phyloP scores from a whole-genome alignment of 1,140 invertebrate genomes.

The Trinorchestia longiramus region DNA sequence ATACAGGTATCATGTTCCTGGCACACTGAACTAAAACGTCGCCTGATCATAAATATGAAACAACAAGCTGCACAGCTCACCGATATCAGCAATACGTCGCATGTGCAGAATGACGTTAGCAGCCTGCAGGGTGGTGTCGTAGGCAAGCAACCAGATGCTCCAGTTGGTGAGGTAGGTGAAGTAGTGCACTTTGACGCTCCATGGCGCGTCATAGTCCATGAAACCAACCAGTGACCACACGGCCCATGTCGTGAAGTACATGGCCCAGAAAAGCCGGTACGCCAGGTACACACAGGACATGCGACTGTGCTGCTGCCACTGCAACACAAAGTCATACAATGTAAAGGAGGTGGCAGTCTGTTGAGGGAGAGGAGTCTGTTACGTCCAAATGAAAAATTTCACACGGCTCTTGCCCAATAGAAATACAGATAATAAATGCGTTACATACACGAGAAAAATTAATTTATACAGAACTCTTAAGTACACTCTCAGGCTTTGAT shows the following conservation, averaged over 20 bases:
- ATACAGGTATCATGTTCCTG: too few relatives aligned
- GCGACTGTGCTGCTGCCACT: slow-evolving; percentile 64
- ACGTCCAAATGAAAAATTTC: too few relatives aligned
- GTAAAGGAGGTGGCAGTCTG: too few relatives aligned
- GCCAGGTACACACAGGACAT: slow-evolving; percentile 65
- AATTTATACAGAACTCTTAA: too few relatives aligned
- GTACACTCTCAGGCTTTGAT: too few relatives aligned
- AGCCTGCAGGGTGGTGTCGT: slow-evolving; percentile 62
- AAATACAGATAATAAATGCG: too few relatives aligned
- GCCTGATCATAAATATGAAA: background rate
- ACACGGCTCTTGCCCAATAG: too few relatives aligned
- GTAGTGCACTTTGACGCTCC: slow-evolving; percentile 59
- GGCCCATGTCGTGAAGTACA: slow-evolving; percentile 65
- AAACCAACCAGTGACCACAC: slow-evolving; percentile 63
- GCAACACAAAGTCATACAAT: background rate
- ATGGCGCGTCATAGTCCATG: slow-evolving; percentile 59
- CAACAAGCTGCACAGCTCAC: slow-evolving; percentile 31
- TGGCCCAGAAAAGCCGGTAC: slow-evolving; percentile 64
- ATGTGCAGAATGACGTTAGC: slow-evolving; percentile 62
- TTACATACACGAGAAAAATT: too few relatives aligned
- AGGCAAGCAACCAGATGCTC: slow-evolving; percentile 63
- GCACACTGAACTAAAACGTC: too few relatives aligned
- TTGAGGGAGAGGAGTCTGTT: too few relatives aligned
- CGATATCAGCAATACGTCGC: slow-evolving; percentile 64
- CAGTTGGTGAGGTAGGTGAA: slow-evolving; percentile 63